phyloP scores from a whole-genome alignment of 2,888 invertebrate genomes.

The Melanargia galathea region DNA sequence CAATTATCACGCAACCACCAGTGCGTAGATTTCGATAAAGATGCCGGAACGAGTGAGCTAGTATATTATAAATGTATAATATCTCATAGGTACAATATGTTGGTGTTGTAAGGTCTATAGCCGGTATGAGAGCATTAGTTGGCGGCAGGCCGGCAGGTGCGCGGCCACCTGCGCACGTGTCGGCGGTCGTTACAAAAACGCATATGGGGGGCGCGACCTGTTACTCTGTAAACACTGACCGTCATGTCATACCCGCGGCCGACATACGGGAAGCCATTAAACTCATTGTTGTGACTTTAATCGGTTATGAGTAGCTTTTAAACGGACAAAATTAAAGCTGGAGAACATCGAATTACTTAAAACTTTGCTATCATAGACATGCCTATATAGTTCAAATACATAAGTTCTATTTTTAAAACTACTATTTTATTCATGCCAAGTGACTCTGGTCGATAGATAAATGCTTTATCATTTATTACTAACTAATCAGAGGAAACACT shows the following conservation, averaged over 20 bases:
- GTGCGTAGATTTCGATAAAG: too few relatives aligned
- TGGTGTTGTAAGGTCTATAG: conserved; percentile 52
- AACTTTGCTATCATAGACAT: too few relatives aligned
- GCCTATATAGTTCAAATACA: too few relatives aligned
- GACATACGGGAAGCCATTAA: conserved; percentile 68
- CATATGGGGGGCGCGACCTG: conserved; percentile 55
- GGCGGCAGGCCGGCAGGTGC: conserved; percentile 80
- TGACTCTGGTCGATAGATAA: too few relatives aligned
- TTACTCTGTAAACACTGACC: conserved; percentile 44
- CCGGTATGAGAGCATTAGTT: conserved; percentile 35
- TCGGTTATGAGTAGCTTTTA: conserved; percentile 25
- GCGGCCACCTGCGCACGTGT: conserved; percentile 78
- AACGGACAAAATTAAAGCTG: conserved; percentile 9
- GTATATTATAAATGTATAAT: too few relatives aligned
- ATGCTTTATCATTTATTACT: too few relatives aligned
- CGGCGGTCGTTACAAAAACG: conserved; percentile 72
- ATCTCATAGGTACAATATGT: conserved; percentile 46
- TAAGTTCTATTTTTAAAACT: too few relatives aligned
- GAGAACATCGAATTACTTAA: not conserved
- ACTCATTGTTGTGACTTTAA: conserved; percentile 51
- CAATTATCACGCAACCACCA: too few relatives aligned
- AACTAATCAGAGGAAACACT: too few relatives aligned
- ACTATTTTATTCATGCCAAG: too few relatives aligned
- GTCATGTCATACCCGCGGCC: conserved; percentile 38
- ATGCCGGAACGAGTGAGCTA: too few relatives aligned